Percentiles rank a stretch among this genome's conserved stretches.
Conservation (phyloP, 2,888 invertebrate genomes). For the Cantharis rufa region DNA sequence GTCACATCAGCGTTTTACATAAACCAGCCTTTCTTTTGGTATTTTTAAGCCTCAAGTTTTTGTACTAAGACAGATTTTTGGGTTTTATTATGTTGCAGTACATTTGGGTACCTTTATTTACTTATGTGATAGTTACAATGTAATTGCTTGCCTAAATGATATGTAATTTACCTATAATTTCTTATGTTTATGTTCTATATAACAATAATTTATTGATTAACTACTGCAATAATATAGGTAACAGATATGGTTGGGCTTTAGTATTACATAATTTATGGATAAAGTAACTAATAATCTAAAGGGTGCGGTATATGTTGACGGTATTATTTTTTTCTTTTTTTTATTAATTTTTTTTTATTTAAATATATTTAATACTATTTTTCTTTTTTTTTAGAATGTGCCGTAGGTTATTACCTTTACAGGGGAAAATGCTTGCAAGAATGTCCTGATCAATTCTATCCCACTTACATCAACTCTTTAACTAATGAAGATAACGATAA, state of each 20-base stretch:
- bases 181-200: not conserved
- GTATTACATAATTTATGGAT: not conserved
- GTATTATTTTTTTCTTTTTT: not conserved
- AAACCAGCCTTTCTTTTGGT: constrained; percentile 3
- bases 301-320: not conserved
- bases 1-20: no score
- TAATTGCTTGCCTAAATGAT: not conserved
- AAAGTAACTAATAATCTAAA: not conserved
- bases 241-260: not conserved
- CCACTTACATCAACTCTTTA: constrained; percentile 37
- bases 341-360: no score
- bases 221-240: not conserved
- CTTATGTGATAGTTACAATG: not conserved
- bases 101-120: not conserved
- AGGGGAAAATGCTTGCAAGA: constrained; percentile 63
- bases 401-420: constrained; percentile 63
- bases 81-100: not conserved
- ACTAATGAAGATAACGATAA: constrained; percentile 15
- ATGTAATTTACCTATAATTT: not conserved
- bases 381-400: constrained; percentile 68
- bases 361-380: constrained; percentile 47
- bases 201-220: not conserved
- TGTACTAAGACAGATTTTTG: not conserved
- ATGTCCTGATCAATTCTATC: constrained; percentile 57
- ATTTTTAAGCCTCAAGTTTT: not conserved